Evolutionary conservation across 2,888 invertebrate species (phyloP).

Genomic region (Lasioglossum malachurum): DNA sequence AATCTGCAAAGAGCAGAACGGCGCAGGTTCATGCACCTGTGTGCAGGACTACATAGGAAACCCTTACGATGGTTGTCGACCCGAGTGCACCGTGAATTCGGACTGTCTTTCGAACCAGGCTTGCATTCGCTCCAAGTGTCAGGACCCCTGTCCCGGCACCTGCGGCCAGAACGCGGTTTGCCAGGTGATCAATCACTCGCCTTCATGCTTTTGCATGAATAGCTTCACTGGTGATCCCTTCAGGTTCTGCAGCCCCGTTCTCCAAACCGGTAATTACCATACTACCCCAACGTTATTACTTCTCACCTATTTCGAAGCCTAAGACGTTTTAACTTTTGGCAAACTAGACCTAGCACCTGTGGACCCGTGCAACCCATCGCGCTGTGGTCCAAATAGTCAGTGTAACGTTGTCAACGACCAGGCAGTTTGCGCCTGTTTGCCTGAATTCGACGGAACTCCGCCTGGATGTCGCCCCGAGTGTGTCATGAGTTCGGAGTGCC

Average conservation of each 20-base stretch:
- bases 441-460: slow-evolving; percentile 90
- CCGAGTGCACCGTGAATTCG: slow-evolving; percentile 85
- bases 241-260: slow-evolving; percentile 86
- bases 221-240: slow-evolving; percentile 90
- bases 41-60: slow-evolving; percentile 90
- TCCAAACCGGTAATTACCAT: slow-evolving; percentile 78
- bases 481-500: slow-evolving; percentile 91
- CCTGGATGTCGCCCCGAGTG: slow-evolving; percentile 93
- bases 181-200: slow-evolving; percentile 91
- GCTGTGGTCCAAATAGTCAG: slow-evolving; percentile 86
- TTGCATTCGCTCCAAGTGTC: slow-evolving; percentile 85
- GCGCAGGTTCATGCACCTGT: slow-evolving; percentile 92
- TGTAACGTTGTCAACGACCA: slow-evolving; percentile 85
- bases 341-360: slow-evolving; percentile 22
- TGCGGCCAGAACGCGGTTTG: slow-evolving; percentile 88
- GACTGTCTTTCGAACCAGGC: slow-evolving; percentile 85
- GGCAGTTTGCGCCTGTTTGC: slow-evolving; percentile 90
- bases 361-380: slow-evolving; percentile 84
- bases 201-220: slow-evolving; percentile 90
- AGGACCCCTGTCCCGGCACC: slow-evolving; percentile 86
- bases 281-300: slow-evolving; percentile 39
- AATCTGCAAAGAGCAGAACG: slow-evolving; percentile 89
- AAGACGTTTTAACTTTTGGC: neutral
- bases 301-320: neutral
- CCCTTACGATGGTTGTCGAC: slow-evolving; percentile 87